phyloP scores from a whole-genome alignment of 2,797 vertebrate genomes.

The Sebastes diaconus region DNA sequence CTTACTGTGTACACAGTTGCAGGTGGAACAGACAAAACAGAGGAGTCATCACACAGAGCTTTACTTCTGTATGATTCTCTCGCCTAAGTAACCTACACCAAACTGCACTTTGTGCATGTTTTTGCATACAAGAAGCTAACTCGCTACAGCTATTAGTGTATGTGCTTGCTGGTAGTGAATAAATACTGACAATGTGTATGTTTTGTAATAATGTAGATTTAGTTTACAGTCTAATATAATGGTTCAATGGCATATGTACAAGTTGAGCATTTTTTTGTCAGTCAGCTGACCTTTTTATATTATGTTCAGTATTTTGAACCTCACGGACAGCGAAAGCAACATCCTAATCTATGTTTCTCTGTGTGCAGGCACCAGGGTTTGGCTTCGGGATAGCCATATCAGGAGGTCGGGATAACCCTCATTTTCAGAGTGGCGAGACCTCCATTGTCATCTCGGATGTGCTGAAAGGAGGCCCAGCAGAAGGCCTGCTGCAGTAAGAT shows the following conservation, averaged over 20 bases:
- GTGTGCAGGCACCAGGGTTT: conserved; percentile 94
- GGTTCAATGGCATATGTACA: not conserved
- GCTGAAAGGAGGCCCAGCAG: conserved; percentile 97
- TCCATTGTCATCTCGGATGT: conserved; percentile 99
- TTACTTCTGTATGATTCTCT: conserved; percentile 17
- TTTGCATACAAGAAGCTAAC: not conserved
- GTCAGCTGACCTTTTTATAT: not conserved
- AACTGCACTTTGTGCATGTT: not conserved
- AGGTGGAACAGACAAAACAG: conserved; percentile 14
- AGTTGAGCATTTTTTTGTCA: not conserved
- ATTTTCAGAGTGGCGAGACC: conserved; percentile 99
- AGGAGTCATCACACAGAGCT: not conserved
- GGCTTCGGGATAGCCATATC: conserved; percentile 99
- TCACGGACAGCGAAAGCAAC: not conserved
- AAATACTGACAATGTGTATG: not conserved
- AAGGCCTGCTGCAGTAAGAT: conserved; percentile 96
- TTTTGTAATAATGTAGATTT: not conserved
- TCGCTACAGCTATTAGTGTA: not conserved
- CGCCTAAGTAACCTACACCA: not conserved
- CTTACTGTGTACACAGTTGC: conserved; percentile 21
- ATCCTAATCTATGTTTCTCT: conserved; percentile 19
- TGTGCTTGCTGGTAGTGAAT: not conserved
- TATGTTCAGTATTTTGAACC: not conserved
- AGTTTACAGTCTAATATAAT: not conserved
- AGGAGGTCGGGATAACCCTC: conserved; percentile 98